phyloP scores from a whole-genome alignment of 2,888 invertebrate genomes.

The Drosophila anceps region DNA sequence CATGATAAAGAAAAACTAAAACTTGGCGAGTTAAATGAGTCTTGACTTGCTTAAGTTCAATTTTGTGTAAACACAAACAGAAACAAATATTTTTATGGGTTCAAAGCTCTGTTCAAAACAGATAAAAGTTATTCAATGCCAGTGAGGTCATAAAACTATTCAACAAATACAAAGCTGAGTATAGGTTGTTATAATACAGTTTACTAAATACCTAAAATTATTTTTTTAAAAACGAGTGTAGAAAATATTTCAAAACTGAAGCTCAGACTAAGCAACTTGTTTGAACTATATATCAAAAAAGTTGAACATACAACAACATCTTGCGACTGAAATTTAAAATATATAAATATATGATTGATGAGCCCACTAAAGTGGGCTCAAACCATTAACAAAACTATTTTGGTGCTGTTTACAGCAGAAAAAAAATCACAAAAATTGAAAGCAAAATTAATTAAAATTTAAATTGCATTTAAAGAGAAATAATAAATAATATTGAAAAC shows the following conservation, averaged over 20 bases:
- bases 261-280: not conserved
- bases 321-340: not conserved
- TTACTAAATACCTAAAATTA: not conserved
- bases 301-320: not conserved
- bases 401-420: too few species aligned
- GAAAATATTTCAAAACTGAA: not conserved
- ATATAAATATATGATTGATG: not conserved
- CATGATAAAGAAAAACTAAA: not conserved
- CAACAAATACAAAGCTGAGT: not conserved
- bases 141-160: not conserved
- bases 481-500: not conserved
- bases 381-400: too few species aligned
- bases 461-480: not conserved
- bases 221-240: not conserved
- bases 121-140: conserved; percentile 3
- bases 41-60: not conserved
- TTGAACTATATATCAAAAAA: not conserved
- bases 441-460: not conserved
- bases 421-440: not conserved
- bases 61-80: not conserved
- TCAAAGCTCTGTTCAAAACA: not conserved
- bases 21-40: not conserved
- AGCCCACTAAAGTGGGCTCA: not conserved
- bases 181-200: not conserved
- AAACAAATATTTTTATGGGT: conserved; percentile 1